Conservation (phyloP, 2,797 vertebrate species). For the Typhlichthys eigenmanni region DNA sequence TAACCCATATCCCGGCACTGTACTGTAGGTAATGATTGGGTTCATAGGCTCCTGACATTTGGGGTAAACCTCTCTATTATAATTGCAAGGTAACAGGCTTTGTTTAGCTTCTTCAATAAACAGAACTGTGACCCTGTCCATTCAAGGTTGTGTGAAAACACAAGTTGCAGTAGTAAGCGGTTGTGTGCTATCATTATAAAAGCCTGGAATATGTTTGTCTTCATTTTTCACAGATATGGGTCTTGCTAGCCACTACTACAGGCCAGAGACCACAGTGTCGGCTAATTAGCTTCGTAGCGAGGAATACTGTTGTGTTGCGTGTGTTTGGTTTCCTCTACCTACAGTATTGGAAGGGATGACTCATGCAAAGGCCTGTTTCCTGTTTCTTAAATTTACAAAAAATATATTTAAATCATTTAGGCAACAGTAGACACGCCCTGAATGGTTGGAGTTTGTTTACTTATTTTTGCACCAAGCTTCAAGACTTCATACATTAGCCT, state of each 20-base stretch:
- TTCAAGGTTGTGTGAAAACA: constrained; percentile 44
- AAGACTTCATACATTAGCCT: constrained; percentile 38
- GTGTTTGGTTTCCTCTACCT: constrained; percentile 50
- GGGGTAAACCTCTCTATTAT: background rate
- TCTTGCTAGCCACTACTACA: constrained; percentile 2
- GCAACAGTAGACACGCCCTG: constrained; percentile 49
- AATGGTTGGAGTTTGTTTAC: constrained; percentile 44
- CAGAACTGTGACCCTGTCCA: too few relatives aligned
- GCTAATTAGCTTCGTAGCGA: background rate
- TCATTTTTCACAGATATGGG: background rate
- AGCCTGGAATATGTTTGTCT: constrained; percentile 18
- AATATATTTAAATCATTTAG: constrained; percentile 7
- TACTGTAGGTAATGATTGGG: too few relatives aligned
- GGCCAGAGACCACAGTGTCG: background rate
- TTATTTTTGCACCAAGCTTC: constrained; percentile 47
- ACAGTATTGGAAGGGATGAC: constrained; percentile 56
- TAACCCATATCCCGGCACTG: background rate
- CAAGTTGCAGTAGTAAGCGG: constrained; percentile 49
- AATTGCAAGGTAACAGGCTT: background rate
- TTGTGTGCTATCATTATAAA: constrained; percentile 42
- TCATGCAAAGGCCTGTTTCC: constrained; percentile 54
- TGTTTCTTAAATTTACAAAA: constrained; percentile 67
- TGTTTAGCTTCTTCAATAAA: too few relatives aligned
- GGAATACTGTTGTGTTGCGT: constrained; percentile 3
- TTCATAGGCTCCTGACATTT: background rate